A percentile compares a stretch with the other conserved stretches of the same genome.
These are phyloP conservation scores for Drosophila asahinai DNA, from an alignment of 1,140 invertebrate genomes.

Conservation along the genomic window DNA sequence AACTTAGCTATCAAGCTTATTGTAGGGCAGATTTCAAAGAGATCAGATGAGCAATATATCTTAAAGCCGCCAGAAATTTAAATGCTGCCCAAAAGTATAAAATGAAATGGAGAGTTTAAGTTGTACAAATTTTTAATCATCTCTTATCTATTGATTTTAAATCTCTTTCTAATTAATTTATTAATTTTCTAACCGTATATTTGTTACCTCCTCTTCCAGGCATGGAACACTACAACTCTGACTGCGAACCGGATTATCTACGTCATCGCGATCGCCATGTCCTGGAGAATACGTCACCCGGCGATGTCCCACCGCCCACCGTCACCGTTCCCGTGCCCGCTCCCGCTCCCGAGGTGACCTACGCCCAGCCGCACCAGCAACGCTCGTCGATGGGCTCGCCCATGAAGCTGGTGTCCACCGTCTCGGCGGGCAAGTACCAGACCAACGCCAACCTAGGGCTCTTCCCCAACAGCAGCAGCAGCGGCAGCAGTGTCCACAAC, in stretches of 20 bases:
- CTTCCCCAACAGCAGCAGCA: slow-evolving; percentile 66
- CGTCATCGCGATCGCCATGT: slow-evolving; percentile 82
- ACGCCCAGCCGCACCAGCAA: slow-evolving; percentile 69
- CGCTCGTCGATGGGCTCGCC: slow-evolving; percentile 85
- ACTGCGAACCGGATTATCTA: slow-evolving; percentile 86
- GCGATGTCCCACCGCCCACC: slow-evolving; percentile 67
- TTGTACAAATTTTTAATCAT: no score
- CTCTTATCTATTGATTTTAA: background rate
- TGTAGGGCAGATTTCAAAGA: background rate
- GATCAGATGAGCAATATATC: background rate
- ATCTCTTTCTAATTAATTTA: no score
- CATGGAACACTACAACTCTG: slow-evolving; percentile 87
- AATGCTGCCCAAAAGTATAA: no score
- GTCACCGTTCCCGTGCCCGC: slow-evolving; percentile 5
- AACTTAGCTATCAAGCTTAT: background rate
- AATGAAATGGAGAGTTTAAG: no score
- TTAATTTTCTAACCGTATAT: background rate
- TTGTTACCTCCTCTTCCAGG: slow-evolving; percentile 73
- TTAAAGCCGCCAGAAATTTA: no score
- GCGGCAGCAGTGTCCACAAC: slow-evolving; percentile 54
- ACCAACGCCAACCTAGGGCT: slow-evolving; percentile 74
- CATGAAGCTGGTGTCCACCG: slow-evolving; percentile 50
- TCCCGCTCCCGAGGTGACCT: slow-evolving; percentile 55
- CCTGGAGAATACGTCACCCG: slow-evolving; percentile 73
- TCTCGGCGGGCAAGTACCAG: slow-evolving; percentile 67